Evolutionary conservation across 1,140 invertebrate species (phyloP).

Genomic region (Orius insidiosus): DNA sequence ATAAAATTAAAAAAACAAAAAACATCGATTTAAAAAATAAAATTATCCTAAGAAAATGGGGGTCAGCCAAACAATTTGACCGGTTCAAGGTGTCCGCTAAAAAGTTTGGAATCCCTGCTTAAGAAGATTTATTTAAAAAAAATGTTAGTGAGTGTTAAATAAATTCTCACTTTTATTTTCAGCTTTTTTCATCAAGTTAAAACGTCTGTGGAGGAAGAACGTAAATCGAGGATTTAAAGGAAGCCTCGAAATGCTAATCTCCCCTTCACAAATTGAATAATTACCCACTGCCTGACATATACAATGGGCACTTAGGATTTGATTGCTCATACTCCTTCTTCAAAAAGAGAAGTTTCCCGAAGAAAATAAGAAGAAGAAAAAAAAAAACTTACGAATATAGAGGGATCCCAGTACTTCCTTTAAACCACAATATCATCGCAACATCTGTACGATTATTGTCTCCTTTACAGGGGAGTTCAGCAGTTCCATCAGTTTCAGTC

Average conservation of each 20-base stretch:
- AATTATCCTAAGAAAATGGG: too few relatives aligned
- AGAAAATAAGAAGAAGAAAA: too few relatives aligned
- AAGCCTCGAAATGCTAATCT: neutral
- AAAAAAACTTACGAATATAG: slow-evolving; percentile 10
- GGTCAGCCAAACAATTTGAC: too few relatives aligned
- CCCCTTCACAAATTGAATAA: slow-evolving; percentile 1
- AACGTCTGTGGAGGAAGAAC: neutral
- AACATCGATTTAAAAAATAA: too few relatives aligned
- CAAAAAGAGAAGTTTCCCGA: too few relatives aligned
- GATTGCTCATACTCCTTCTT: too few relatives aligned
- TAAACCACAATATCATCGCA: slow-evolving; percentile 13
- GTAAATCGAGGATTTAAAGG: neutral
- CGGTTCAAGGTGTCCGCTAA: too few relatives aligned
- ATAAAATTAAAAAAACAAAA: too few relatives aligned
- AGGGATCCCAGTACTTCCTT: slow-evolving; percentile 8
- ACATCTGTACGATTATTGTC: neutral
- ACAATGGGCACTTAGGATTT: neutral
- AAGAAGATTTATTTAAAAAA: too few relatives aligned
- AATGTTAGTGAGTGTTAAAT: too few relatives aligned
- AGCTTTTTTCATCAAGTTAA: neutral
- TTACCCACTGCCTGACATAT: slow-evolving; percentile 1
- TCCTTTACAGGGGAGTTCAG: slow-evolving; percentile 10
- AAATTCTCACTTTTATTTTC: too few relatives aligned
- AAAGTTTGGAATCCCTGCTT: too few relatives aligned
- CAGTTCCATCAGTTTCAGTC: slow-evolving; percentile 9